A percentile compares a stretch with the other conserved stretches of the same genome.
These are phyloP conservation scores for Characodon lateralis DNA, from an alignment of 2,797 vertebrate genomes.

Conservation along the genomic window DNA sequence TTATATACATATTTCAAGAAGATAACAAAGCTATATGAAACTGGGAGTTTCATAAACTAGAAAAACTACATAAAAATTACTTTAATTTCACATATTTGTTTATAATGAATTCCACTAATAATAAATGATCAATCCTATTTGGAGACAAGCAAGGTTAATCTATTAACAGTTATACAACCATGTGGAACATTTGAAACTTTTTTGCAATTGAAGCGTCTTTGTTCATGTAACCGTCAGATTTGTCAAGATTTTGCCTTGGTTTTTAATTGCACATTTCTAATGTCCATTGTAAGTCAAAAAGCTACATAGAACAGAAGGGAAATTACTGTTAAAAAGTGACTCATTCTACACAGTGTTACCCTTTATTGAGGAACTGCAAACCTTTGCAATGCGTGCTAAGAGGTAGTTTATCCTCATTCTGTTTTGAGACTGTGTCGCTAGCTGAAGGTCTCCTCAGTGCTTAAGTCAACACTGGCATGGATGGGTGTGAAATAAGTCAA, in stretches of 20 bases:
- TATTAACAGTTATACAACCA: not conserved
- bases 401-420: not conserved
- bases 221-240: not conserved
- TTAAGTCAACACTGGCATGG: not conserved
- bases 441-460: not conserved
- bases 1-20: not conserved
- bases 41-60: too few species aligned
- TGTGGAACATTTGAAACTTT: not conserved
- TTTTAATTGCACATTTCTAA: not conserved
- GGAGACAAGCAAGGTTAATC: too few species aligned
- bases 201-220: not conserved
- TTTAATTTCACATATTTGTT: too few species aligned
- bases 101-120: too few species aligned
- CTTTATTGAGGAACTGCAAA: not conserved
- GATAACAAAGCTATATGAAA: not conserved
- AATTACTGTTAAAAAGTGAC: not conserved
- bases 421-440: not conserved
- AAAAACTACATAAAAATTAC: too few species aligned
- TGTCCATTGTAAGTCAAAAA: not conserved
- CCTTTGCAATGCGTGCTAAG: not conserved
- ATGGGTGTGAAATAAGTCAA: not conserved
- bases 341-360: not conserved
- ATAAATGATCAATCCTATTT: too few species aligned
- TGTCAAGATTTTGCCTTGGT: not conserved
- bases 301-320: not conserved